Percentiles rank a stretch among this genome's conserved stretches.
These are phyloP conservation scores for Psix sp. DNA, from an alignment of 1,140 invertebrate species.

Conservation along the genomic window DNA sequence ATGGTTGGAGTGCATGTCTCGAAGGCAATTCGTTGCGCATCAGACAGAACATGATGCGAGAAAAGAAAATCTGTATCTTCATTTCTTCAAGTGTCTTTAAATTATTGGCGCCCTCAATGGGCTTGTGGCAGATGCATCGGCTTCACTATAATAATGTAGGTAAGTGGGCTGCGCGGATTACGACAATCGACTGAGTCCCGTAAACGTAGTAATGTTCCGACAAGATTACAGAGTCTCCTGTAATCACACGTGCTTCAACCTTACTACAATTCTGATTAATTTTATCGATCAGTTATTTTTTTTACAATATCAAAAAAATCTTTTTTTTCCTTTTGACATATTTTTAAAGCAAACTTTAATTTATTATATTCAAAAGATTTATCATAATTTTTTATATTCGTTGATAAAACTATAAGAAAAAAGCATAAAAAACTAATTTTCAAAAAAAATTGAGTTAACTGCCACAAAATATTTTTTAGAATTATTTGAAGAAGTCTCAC, in stretches of 20 bases:
- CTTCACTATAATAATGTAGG: slow-evolving; percentile 72
- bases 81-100: slow-evolving; percentile 32
- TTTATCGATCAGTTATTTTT: no score
- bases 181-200: slow-evolving; percentile 60
- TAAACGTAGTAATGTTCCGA: slow-evolving; percentile 36
- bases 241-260: slow-evolving; percentile 21
- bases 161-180: slow-evolving; percentile 75
- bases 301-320: no score
- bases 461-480: no score
- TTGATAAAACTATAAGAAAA: no score
- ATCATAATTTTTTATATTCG: no score
- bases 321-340: no score
- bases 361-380: no score
- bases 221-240: slow-evolving; percentile 30
- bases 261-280: no score
- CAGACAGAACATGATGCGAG: slow-evolving; percentile 1
- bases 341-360: no score
- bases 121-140: slow-evolving; percentile 51
- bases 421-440: no score
- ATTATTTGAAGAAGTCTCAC: no score
- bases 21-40: neutral
- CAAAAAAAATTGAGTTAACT: no score
- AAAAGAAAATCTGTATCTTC: slow-evolving; percentile 41
- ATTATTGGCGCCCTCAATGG: slow-evolving; percentile 45
- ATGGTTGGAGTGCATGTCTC: neutral